Evolutionary conservation across 2,113 vertebrate species (phyloP), one percentile per base, ranked within the genome.

Genomic region (Eira barbara): DNA sequence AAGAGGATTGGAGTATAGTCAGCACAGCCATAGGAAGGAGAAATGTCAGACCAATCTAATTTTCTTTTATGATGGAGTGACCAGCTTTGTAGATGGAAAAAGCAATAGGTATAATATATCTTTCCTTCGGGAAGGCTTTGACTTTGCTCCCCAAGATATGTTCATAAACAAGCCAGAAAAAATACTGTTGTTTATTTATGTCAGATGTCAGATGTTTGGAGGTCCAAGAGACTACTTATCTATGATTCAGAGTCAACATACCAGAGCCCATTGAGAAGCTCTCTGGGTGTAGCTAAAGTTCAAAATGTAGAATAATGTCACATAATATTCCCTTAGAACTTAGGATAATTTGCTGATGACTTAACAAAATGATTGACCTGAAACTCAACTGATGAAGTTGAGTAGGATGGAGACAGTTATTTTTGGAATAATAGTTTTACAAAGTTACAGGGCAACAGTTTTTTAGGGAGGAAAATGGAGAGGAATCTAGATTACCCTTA

Each of bases 151-250:
- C 34, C 73, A 94, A 95, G 73, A 92, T 96, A 96, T 89, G 91
- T 25, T 95, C 97, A 82, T 98, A 98, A 98, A 97, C 94, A 97
- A 98, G 81, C 67, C 89, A 93, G 91, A 73, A 82, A 96, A 96
- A 95, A 78, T 49, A 89, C 42, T 39, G 11, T 86, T 84, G 76
- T 89, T 97, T 97, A 97, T 98, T 97, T 97, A 97, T 97, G 94
- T 96, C 87, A 95, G 80, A 81, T 98, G 97, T 97, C 97, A 98
- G 96, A 36, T 83, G 17, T 97, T 73, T 91, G 47, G 55, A 89
- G 2, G 73, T 84, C 61, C 49, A 36, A 90, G 82, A 97, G 95
- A 82, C 59, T 94, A 92, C 81, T 96, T 95, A 83, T 69, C 87
- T 95, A 1, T 95, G 92, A 97, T 96, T 98, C 96, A 85, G 79